Evolutionary conservation across 2,113 vertebrate genomes (phyloP).

Genomic region (Pelusios castaneus): DNA sequence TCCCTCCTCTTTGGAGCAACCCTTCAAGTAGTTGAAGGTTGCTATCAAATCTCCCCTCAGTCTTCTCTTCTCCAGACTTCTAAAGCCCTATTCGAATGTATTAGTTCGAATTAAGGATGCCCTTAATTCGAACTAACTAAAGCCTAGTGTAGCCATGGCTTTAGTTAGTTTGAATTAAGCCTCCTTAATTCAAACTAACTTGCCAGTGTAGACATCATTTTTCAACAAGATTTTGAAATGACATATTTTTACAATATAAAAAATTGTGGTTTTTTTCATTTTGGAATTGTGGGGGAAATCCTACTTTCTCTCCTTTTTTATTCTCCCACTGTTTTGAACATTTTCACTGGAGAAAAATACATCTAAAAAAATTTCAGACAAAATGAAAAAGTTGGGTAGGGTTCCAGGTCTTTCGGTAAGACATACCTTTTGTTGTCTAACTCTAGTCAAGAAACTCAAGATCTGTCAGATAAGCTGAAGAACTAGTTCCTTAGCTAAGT

Average conservation of each 20-base stretch:
- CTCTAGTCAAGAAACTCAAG: neutral
- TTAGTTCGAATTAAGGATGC: no score
- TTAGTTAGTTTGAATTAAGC: no score
- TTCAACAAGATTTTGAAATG: neutral
- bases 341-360: neutral
- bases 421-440: neutral
- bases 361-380: neutral
- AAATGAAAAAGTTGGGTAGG: neutral
- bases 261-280: neutral
- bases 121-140: no score
- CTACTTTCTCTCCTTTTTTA: neutral
- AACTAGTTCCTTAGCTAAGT: neutral
- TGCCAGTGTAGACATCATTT: no score
- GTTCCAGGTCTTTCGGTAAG: neutral
- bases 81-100: no score
- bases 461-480: neutral
- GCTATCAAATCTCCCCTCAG: no score
- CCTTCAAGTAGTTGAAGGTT: no score
- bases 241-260: neutral
- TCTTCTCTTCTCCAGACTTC: no score
- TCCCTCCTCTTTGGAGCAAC: no score
- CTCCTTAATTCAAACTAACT: no score
- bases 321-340: neutral
- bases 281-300: neutral
- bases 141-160: no score